These are phyloP conservation scores for Vespertilio murinus DNA, from an alignment of 2,797 vertebrate genomes.

Conservation along the genomic window DNA sequence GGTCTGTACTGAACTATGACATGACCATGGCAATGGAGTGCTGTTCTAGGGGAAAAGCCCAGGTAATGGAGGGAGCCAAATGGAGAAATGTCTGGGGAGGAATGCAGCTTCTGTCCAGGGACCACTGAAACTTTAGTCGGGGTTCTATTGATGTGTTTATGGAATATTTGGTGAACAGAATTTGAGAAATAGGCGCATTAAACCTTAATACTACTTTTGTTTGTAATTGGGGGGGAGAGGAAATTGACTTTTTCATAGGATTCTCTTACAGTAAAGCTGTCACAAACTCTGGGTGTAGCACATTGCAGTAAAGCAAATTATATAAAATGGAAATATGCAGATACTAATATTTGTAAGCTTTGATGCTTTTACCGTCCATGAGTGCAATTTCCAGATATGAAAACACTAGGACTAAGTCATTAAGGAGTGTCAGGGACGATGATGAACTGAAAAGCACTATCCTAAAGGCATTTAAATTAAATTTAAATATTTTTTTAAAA, in stretches of 20 bases:
- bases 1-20: neutral
- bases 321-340: slow-evolving; percentile 8
- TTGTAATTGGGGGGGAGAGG: neutral
- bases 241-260: neutral
- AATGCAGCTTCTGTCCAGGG: neutral
- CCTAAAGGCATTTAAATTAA: slow-evolving; percentile 11
- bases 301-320: slow-evolving; percentile 20
- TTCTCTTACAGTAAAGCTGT: neutral
- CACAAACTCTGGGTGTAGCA: neutral
- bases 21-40: neutral
- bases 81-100: neutral
- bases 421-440: neutral
- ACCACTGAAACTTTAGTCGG: neutral
- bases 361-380: neutral
- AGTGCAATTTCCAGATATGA: neutral
- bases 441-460: neutral
- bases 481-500: neutral
- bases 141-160: neutral
- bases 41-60: neutral
- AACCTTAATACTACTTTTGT: neutral
- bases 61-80: neutral
- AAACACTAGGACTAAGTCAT: neutral
- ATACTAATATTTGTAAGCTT: slow-evolving; percentile 4
- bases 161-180: neutral
- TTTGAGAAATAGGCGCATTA: slow-evolving; percentile 4